Evolutionary conservation across 2,113 vertebrate genomes (phyloP), one percentile per base, ranked within the genome.

Genomic region (Leptobrachium leishanense): DNA sequence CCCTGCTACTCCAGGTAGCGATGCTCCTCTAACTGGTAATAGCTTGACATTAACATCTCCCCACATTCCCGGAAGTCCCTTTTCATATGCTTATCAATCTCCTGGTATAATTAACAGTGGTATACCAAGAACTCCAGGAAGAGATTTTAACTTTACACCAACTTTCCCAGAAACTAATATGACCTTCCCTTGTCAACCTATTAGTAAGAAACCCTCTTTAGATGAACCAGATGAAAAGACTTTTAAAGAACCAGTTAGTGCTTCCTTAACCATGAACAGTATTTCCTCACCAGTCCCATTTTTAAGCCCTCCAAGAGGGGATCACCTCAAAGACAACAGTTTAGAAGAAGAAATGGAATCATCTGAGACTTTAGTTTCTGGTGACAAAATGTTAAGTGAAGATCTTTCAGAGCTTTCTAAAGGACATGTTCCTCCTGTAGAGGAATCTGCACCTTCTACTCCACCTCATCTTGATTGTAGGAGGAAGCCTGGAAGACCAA

Each of bases 91-190:
- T 0, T 92, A 96, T 50, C 96, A 96, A 39, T 98, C 97, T 55
- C 97, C 98, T 0, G 88, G 96, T 77, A 87, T 96, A 81, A 92
- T 93, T 67, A 95, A 94, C 0, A 91, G 92, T 10, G 95, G 96
- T 82, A 92, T 98, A 75, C 98, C 98, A 43, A 94, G 95, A 84
- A 99, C 98, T 31, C 98, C 98, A 5, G 98, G 98, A 79, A 92
- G 96, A 87, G 97, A 99, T 88, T 93, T 99, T 84, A 97, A 88
- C 82, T 98, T 98, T 88, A 92, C 95, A 0, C 96, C 96, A 6
- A 94, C 95, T 84, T 98, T 98, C 89, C 95, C 95, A 0, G 98
- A 98, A 85, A 88, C 95, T 73, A 79, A 92, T 39, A 92, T 91
- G 43, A 90, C 92, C 65, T 81, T 92, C 81, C 83, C 93, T 0